Evolutionary conservation across 2,888 invertebrate species (phyloP).

Genomic region (Hartigia nigra): DNA sequence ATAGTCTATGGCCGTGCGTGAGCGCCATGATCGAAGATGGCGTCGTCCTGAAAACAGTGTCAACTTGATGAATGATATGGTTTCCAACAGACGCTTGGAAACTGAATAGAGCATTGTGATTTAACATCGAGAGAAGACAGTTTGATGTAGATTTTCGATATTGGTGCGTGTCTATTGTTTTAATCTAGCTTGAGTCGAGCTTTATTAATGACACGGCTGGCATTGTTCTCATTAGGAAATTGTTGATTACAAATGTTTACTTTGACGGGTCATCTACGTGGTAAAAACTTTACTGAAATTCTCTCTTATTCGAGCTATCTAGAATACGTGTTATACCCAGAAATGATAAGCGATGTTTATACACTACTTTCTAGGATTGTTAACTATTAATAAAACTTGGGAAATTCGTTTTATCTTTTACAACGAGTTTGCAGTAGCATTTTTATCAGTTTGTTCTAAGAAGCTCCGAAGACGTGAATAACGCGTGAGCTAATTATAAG

Average conservation of each 20-base stretch:
- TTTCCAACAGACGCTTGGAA: background rate
- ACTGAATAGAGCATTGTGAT: background rate
- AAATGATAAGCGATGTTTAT: background rate
- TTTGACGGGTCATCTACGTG: background rate
- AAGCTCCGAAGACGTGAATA: background rate
- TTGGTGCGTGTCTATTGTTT: background rate
- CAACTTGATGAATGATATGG: background rate
- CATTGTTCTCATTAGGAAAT: background rate
- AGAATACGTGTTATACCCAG: background rate
- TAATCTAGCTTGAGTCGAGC: background rate
- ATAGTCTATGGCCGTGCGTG: background rate
- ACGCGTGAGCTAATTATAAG: background rate
- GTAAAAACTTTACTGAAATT: background rate
- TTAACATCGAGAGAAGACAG: background rate
- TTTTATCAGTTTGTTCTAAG: background rate
- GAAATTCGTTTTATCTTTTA: background rate
- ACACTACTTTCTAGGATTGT: background rate
- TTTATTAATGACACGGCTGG: background rate
- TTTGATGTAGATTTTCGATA: too few relatives aligned
- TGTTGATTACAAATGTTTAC: background rate
- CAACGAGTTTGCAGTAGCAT: background rate
- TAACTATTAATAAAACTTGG: background rate
- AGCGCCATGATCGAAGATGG: background rate
- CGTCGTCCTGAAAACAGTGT: background rate
- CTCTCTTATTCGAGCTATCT: background rate